Evolutionary conservation across 2,797 vertebrate species (phyloP).

Genomic region (Tadarida brasiliensis): DNA sequence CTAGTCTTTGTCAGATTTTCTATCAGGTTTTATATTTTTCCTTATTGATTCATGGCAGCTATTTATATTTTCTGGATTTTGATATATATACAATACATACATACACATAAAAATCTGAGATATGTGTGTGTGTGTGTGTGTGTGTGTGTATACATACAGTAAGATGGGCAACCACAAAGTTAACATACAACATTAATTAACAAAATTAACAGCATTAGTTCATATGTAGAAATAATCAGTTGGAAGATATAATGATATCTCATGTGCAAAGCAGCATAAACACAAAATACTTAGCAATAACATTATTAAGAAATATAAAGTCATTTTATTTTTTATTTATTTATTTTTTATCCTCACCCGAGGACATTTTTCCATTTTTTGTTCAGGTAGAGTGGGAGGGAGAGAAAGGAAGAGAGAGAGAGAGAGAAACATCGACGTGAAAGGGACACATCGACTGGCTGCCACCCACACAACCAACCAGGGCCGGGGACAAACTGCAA

Average conservation of each 20-base stretch:
- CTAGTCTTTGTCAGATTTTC: neutral
- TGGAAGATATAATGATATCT: neutral
- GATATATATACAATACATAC: neutral
- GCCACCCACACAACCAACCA: too few species aligned
- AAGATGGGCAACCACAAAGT: neutral
- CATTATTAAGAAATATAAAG: neutral
- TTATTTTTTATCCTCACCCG: too few species aligned
- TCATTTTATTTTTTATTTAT: neutral
- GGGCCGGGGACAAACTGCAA: too few species aligned
- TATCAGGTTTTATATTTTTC: neutral
- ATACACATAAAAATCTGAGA: neutral
- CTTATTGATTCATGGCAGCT: neutral
- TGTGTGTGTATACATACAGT: neutral
- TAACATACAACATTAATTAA: neutral
- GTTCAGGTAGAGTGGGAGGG: too few species aligned
- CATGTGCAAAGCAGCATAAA: neutral
- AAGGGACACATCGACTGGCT: too few species aligned
- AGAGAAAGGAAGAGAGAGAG: too few species aligned
- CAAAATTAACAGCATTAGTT: constrained; percentile 26
- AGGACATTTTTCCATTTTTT: too few species aligned
- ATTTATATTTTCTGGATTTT: constrained; percentile 25
- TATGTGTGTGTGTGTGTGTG: neutral
- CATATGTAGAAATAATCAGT: neutral
- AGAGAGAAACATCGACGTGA: too few species aligned
- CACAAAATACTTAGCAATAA: constrained; percentile 2